Evolutionary conservation across 92 coral and sea anemone species (phyloP), one percentile per base, ranked within the genome.

Genomic region (Palythoa grandiflora): DNA sequence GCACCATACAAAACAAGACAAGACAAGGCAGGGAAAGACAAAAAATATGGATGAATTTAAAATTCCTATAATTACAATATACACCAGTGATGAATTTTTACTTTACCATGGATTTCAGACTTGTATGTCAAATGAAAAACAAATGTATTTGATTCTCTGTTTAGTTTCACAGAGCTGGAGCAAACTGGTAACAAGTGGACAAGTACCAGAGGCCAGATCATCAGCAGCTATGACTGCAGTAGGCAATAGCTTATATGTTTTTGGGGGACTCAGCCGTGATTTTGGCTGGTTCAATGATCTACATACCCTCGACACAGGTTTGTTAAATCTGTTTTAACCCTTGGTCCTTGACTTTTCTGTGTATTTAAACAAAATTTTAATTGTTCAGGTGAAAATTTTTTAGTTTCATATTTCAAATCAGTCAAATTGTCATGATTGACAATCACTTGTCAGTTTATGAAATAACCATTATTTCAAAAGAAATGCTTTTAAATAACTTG

Each of bases 231-330:
- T 94, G 98, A 85, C 89, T 35, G 89, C 93, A 10, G 88, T 94
- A 14, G 94, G 95, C 66, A 89, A 71, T 65, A 94, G 87, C 68
- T 60, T 94, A 15, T 94, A 89, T 75, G 63, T 93, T 68, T 94
- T 94, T 87, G 98, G 98, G 68, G 98, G 98, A 35, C 90, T 94
- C 35, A 94, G 95, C 77, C 91, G 92, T 17, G 94, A 94, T 7
- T 52, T 90, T 87, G 98, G 98, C 19, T 94, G 98, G 98, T 63
- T 94, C 14, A 89, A 94, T 83, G 98, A 94, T 73, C 57, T 94
- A 60, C 88, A 94, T 78, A 83, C 71, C 55, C 75, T 94, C 52
- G 91, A 94, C 59, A 87, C 90, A 88, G 98, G 98, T 93, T 80
- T 12, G 85, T 47, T 20, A n/a, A 5, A 11, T 13, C 2, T 15